Conservation (phyloP, 2,113 vertebrate genomes). For the Ptilonorhynchus violaceus region DNA sequence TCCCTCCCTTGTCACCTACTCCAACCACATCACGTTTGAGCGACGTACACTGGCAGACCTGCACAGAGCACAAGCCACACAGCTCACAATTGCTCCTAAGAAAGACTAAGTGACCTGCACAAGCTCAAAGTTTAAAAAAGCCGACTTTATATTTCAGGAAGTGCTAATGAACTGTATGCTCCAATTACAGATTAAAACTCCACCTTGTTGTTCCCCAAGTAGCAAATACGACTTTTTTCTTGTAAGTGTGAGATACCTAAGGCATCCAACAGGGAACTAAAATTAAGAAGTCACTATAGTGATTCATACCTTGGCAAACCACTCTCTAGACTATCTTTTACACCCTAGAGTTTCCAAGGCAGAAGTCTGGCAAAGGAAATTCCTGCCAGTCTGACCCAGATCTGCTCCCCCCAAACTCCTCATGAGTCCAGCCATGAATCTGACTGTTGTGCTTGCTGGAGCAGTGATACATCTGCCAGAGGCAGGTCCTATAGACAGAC, state of each 20-base stretch:
- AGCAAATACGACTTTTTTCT: background rate
- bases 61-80: background rate
- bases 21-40: fast-evolving
- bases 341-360: background rate
- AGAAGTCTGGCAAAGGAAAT: background rate
- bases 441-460: background rate
- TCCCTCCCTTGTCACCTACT: background rate
- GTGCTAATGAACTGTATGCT: background rate
- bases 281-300: background rate
- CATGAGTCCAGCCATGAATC: background rate
- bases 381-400: background rate
- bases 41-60: fast-evolving
- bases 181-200: background rate
- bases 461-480: background rate
- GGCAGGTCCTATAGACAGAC: fast-evolving
- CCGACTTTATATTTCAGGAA: background rate
- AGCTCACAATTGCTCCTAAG: background rate
- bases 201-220: background rate
- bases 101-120: background rate
- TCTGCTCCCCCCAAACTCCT: background rate
- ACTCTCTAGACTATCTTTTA: background rate
- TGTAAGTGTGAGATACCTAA: background rate
- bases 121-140: background rate
- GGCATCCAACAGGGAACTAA: background rate
- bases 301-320: background rate